A percentile compares a stretch with the other conserved stretches of the same genome.
These are phyloP conservation scores for Papilio demoleus DNA, from an alignment of 2,888 invertebrate genomes.

Conservation along the genomic window DNA sequence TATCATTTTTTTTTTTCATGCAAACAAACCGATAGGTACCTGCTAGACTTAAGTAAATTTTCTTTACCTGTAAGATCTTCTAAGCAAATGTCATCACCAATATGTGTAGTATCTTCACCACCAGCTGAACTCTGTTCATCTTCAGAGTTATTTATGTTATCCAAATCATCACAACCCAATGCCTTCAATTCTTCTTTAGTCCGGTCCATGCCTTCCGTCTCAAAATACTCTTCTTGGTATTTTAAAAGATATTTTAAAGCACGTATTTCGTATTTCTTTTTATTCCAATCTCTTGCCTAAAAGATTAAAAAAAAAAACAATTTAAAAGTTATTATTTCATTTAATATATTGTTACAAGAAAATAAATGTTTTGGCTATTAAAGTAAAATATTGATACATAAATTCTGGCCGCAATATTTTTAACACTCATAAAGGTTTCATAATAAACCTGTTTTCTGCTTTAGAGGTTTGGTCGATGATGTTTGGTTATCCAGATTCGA, in stretches of 20 bases:
- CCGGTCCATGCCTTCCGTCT: conserved; percentile 78
- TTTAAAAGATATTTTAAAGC: conserved; percentile 81
- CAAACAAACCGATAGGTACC: no score
- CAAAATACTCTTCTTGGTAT: conserved; percentile 81
- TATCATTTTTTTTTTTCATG: no score
- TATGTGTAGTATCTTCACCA: conserved; percentile 84
- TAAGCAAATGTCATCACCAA: conserved; percentile 88
- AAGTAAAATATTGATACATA: no score
- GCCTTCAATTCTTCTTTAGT: conserved; percentile 78
- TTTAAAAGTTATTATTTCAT: no score
- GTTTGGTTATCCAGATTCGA: no score
- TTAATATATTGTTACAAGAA: no score
- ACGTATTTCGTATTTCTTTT: conserved; percentile 83
- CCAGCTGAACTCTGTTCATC: conserved; percentile 77
- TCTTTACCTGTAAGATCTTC: conserved; percentile 87
- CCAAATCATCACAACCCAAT: conserved; percentile 72
- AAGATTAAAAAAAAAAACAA: conserved; percentile 41
- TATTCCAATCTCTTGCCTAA: conserved; percentile 79
- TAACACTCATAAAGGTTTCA: no score
- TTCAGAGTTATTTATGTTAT: conserved; percentile 77
- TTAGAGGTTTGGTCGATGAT: no score
- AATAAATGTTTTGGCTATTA: no score
- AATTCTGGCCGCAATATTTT: no score
- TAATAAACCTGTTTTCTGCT: no score
- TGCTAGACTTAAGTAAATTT: not conserved